Conservation (phyloP, 2,113 vertebrate species). For the Eonycteris spelaea region DNA sequence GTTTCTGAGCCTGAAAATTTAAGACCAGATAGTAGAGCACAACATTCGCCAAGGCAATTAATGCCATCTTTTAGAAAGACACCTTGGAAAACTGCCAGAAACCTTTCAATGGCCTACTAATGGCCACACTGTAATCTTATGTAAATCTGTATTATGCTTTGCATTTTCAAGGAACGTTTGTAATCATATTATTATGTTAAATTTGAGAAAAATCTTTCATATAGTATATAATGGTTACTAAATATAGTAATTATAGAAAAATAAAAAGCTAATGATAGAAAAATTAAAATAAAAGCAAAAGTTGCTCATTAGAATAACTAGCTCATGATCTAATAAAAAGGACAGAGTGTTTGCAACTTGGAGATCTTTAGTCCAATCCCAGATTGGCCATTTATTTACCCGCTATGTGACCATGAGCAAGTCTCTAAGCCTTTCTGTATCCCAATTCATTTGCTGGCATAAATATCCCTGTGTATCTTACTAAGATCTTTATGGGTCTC, state of each 20-base stretch:
- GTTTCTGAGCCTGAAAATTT: neutral
- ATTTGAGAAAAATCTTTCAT: neutral
- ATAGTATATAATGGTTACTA: neutral
- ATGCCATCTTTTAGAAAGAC: neutral
- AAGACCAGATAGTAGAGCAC: neutral
- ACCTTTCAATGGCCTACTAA: neutral
- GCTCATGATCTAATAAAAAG: neutral
- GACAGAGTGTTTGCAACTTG: neutral
- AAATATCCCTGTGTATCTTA: neutral
- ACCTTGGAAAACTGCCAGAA: neutral
- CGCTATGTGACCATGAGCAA: neutral
- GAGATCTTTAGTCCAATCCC: neutral
- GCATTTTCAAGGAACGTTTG: neutral
- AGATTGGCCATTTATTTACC: neutral
- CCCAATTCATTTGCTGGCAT: neutral
- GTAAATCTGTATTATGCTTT: neutral
- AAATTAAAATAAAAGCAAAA: neutral
- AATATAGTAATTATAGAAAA: neutral
- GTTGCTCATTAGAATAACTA: neutral
- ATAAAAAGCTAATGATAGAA: neutral
- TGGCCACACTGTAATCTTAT: neutral
- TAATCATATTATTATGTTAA: neutral
- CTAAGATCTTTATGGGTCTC: neutral
- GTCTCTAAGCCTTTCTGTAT: neutral
- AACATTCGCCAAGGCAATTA: neutral